Base-by-base conservation (phyloP, 2,797 vertebrate species). In the Bradypodion ventrale region DNA sequence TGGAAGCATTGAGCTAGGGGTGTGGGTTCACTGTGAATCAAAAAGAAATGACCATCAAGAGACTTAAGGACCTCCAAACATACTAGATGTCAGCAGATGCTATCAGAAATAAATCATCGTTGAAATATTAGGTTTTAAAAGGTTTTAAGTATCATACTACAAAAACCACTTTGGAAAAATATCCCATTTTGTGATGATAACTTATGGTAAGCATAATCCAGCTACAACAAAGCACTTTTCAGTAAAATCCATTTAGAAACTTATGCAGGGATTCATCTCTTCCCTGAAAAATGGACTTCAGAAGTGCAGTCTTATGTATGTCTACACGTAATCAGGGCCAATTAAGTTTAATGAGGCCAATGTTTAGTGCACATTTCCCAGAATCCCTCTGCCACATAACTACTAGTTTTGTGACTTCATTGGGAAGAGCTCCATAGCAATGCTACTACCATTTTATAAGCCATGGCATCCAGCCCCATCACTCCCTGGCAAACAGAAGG, bases 1-100 rank as follows among this genome's bases (percentile, higher is more conserved):
- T 92, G 87, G 80, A 94, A 93, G 73, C 72, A 88, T 83, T 95
- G 90, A 93, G 80, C 60, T 89, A 88, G 52, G 23, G 10, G 78
- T 73, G 5, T n/a, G 21, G 32, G 6, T 56, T 8, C 29, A 21
- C n/a, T 32, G 46, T 23, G 40, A 42, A 70, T 25, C 23, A 70
- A 70, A 70, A 70, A 62, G 93, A 92, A 90, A 85, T 90, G 75
- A 87, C 81, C 63, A 90, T 89, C 66, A 87, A 77, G 91, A 89
- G 83, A 87, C 49, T 92, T 93, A 75, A 92, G 66, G 46, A 89
- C 80, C 87, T 92, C 16, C 63, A 86, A 87, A 70, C 32, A 85
- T 88, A 27, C 59, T 87, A n/a, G 37, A 85, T 93, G 78, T 89
- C 78, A 92, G 83, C 82, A 94, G 66, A 89, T 91, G 70, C 83